Base-by-base conservation (phyloP, 2,797 vertebrate genomes). In the Pseudochirops corinnae region DNA sequence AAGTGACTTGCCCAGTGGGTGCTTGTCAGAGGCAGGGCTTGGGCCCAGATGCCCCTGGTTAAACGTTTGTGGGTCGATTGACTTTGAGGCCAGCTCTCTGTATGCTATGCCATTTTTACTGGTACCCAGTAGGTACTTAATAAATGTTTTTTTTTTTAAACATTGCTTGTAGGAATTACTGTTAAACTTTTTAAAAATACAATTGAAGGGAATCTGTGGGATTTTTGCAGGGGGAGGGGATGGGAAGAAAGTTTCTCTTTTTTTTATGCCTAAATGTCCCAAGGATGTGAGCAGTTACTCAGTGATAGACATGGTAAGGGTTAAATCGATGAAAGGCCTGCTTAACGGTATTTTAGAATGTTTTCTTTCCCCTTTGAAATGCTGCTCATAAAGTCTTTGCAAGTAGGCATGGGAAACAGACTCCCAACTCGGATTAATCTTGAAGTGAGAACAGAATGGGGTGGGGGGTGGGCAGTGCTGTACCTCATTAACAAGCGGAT, bases 231-330 rank as follows among this genome's bases (percentile, higher is more conserved):
- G 6, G 21, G 7, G 2, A 7, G 16, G n/a, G 67, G 21, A 26
- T 1, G 1, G 46, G 9, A 46, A n/a, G 57, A 29, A 56, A 21
- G 18, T 62, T 12, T 74, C 7, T 74, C n/a, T 74, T 74, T 21
- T 21, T 82, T 96, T 91, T 91, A 52, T 91, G 95, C 62, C 52
- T 93, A 50, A 26, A 39, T 50, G 39, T 87, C 74, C 39, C 50
- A 87, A 87, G 74, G 3, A 87, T 95, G 28, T 52, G 21, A 5
- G 62, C 33, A 90, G 67, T 93, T 95, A 94, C 82, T 96, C 96
- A 74, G 91, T 96, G 94, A 95, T 56, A 96, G 93, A 87, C 10
- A 82, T 90, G 82, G 6, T 56, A 56, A 95, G 53, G 50, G 57
- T 90, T 95, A 95, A 74, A 53, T 92, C 55, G 94, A 21, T 29